phyloP scores from a whole-genome alignment of 2,113 vertebrate species.

The Gnathonemus longibarbis region DNA sequence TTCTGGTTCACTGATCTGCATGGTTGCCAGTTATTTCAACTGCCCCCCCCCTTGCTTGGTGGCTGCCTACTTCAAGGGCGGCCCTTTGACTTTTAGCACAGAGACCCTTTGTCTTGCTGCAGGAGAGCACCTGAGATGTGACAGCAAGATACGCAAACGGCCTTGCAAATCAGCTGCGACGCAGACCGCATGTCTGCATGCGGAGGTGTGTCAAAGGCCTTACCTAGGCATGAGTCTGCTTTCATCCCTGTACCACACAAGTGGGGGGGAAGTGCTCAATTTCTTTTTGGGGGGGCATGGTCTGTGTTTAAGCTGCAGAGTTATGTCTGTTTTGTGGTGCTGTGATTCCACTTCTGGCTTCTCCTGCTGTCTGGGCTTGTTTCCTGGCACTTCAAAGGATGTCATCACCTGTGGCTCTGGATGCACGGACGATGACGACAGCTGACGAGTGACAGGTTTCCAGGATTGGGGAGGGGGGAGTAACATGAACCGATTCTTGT shows the following conservation, averaged over 20 bases:
- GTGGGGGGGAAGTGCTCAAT: neutral
- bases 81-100: slow-evolving; percentile 1
- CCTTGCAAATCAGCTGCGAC: slow-evolving; percentile 15
- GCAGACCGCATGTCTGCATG: neutral
- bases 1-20: neutral
- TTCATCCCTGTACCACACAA: neutral
- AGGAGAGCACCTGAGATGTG: neutral
- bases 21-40: neutral
- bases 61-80: neutral
- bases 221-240: neutral
- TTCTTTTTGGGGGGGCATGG: neutral
- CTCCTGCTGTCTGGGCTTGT: neutral
- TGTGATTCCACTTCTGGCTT: neutral
- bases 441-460: neutral
- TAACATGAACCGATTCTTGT: neutral
- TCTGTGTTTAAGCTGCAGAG: neutral
- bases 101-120: neutral
- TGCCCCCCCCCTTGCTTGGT: neutral
- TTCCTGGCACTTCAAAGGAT: neutral
- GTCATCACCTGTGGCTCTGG: neutral
- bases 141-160: slow-evolving; percentile 11
- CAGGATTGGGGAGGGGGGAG: neutral
- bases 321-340: neutral
- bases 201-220: neutral
- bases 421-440: neutral